Conservation (phyloP, 2,888 invertebrate genomes). For the Metallyticus violacea region DNA sequence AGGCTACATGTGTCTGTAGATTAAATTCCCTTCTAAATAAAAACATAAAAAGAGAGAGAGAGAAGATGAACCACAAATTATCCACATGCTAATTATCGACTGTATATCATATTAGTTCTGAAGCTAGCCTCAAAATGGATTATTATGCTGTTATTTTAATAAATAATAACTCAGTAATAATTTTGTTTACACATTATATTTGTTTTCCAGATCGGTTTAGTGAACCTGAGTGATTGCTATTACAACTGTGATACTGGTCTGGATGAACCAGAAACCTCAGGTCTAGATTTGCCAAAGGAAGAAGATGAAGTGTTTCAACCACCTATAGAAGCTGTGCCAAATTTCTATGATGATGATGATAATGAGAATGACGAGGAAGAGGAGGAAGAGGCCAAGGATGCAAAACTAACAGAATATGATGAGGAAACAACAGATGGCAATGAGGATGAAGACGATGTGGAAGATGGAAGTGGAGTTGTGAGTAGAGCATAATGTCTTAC, state of each 20-base stretch:
- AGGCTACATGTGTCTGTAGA: too few species aligned
- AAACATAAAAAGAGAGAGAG: too few species aligned
- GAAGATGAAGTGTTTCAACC: background rate
- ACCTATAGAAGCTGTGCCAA: background rate
- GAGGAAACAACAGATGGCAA: background rate
- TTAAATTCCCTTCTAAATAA: too few species aligned
- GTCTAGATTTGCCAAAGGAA: background rate
- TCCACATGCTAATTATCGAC: too few species aligned
- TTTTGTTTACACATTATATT: too few species aligned
- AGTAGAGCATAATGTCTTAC: too few species aligned
- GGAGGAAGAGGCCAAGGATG: background rate
- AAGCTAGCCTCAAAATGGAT: too few species aligned
- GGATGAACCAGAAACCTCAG: constrained; percentile 16
- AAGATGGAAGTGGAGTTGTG: background rate
- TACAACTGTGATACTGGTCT: constrained; percentile 62
- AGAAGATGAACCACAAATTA: too few species aligned
- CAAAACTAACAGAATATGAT: background rate
- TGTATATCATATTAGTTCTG: too few species aligned
- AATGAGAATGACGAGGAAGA: background rate
- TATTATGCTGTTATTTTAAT: too few species aligned
- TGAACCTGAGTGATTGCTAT: constrained; percentile 65
- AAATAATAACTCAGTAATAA: too few species aligned
- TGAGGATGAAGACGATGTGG: background rate
- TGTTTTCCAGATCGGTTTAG: constrained; percentile 54
- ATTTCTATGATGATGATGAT: background rate